phyloP scores from a whole-genome alignment of 2,888 invertebrate genomes.

The Clepsis dumicolana region DNA sequence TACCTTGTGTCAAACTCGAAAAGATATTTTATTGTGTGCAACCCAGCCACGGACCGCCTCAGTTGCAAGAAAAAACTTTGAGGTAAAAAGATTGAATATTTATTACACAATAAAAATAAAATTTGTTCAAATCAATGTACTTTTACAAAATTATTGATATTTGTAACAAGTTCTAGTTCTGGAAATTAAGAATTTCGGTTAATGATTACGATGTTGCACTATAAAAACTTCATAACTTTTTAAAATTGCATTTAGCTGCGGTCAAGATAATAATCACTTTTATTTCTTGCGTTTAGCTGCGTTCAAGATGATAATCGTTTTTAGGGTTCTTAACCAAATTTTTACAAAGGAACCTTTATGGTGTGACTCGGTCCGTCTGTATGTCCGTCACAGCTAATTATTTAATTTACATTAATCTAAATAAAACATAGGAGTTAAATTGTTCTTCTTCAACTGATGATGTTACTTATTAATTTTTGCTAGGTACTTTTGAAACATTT shows the following conservation, averaged over 20 bases:
- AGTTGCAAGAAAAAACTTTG: not conserved
- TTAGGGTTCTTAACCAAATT: no score
- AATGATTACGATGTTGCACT: not conserved
- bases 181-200: not conserved
- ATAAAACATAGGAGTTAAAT: no score
- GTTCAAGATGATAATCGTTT: not conserved
- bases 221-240: slow-evolving; percentile 20
- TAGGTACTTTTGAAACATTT: no score
- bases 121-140: no score
- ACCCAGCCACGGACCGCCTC: not conserved
- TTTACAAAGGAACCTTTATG: no score
- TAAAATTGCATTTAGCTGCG: not conserved
- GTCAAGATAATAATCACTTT: not conserved
- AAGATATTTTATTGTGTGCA: slow-evolving; percentile 22
- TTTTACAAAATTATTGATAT: no score
- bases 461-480: no score
- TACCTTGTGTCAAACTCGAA: slow-evolving; percentile 63
- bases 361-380: no score
- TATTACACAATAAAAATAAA: not conserved
- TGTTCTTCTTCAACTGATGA: no score
- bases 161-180: not conserved
- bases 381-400: no score
- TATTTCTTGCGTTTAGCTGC: not conserved
- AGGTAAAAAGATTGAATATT: not conserved
- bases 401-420: no score